Evolutionary conservation across 2,888 invertebrate genomes (phyloP).

Genomic region (Hirtodrosophila duncani): DNA sequence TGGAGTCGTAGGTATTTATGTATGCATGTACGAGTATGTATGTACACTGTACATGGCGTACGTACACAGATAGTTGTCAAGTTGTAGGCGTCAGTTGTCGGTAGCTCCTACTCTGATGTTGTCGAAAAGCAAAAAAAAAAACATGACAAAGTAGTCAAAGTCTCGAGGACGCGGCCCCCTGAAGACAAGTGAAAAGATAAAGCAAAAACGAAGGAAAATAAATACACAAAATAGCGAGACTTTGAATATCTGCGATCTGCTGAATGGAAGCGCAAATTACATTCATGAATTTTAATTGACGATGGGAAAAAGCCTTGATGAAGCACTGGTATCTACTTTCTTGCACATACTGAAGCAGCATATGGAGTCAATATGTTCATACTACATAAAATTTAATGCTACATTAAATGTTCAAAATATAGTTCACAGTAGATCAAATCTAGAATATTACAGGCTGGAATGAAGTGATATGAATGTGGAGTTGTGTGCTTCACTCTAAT

Average conservation of each 20-base stretch:
- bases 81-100: constrained; percentile 55
- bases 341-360: background rate
- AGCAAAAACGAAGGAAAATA: no score
- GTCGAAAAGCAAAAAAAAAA: constrained; percentile 27
- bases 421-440: no score
- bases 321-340: no score
- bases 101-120: constrained; percentile 35
- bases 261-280: constrained; percentile 38
- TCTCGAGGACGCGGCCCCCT: constrained; percentile 46
- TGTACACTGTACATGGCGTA: no score
- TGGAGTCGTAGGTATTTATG: no score
- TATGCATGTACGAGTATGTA: no score
- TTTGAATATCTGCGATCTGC: constrained; percentile 4
- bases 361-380: background rate
- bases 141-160: constrained; percentile 44
- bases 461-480: no score
- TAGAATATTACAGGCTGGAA: no score
- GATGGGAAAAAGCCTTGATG: constrained; percentile 25
- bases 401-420: no score
- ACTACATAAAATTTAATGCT: no score
- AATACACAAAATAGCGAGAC: no score
- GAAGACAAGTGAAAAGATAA: constrained; percentile 30
- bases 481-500: no score
- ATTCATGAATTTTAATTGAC: constrained; percentile 39
- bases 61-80: constrained; percentile 32